These are phyloP conservation scores for Pseudolycoriella hygida DNA, from an alignment of 2,888 invertebrate genomes.

Conservation along the genomic window DNA sequence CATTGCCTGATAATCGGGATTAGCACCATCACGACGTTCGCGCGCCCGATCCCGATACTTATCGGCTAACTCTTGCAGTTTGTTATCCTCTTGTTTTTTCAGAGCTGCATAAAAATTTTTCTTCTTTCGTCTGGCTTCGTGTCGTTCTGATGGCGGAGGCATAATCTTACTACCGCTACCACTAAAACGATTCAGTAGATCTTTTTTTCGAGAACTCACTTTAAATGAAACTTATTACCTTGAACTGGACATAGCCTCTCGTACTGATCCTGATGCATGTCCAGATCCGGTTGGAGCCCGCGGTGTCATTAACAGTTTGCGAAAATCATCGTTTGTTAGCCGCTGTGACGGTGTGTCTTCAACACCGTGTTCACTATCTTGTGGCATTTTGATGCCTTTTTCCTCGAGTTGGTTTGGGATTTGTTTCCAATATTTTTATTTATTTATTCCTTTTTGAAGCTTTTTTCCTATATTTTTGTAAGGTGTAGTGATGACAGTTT, in stretches of 20 bases:
- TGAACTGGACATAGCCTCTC: constrained; percentile 50
- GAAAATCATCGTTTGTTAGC: constrained; percentile 92
- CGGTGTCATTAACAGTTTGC: constrained; percentile 90
- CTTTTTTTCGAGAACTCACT: not conserved
- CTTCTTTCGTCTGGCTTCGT: constrained; percentile 76
- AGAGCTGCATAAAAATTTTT: constrained; percentile 88
- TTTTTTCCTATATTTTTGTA: too few species aligned
- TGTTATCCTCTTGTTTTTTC: constrained; percentile 89
- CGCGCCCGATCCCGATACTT: constrained; percentile 84
- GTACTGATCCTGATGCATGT: constrained; percentile 37
- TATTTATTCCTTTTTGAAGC: too few species aligned
- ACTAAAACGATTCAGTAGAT: too few species aligned
- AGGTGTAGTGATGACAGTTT: too few species aligned
- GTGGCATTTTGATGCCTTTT: constrained; percentile 26
- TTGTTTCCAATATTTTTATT: too few species aligned
- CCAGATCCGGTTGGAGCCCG: constrained; percentile 47
- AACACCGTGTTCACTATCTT: constrained; percentile 32
- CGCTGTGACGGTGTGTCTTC: constrained; percentile 49
- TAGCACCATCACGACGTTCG: constrained; percentile 72
- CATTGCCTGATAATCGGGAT: constrained; percentile 61
- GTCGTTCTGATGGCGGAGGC: constrained; percentile 44
- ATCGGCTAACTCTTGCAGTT: constrained; percentile 82
- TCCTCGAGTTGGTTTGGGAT: too few species aligned
- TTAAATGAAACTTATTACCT: constrained; percentile 25
- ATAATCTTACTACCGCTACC: constrained; percentile 22